Evolutionary conservation across 2,888 invertebrate species (phyloP), one percentile per base, ranked within the genome.

Genomic region (Neria commutata): DNA sequence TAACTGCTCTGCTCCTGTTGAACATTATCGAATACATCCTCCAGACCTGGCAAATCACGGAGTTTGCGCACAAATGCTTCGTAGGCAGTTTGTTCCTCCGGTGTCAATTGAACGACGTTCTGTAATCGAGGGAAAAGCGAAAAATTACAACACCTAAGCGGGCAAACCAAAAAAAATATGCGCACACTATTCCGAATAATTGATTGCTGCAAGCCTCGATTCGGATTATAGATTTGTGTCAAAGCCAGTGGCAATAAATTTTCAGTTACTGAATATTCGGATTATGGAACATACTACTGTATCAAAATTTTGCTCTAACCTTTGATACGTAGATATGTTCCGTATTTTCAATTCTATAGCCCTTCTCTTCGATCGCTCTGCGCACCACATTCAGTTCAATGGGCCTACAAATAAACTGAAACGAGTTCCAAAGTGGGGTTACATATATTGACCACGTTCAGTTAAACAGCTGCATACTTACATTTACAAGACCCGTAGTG

Each of bases 351-450:
- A 80, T 62, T 2, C 16, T 25, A 52, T 79, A 79, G 1, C 75
- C 76, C 24, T 65, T 66, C 1, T 56, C 58, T 2, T 83, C 80
- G 48, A 91, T 75, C 47, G 80, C 78, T 14, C 72, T 79, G 60
- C 82, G 84, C 0, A 89, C 84, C 48, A 74, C 77, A 48, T 70
- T 71, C 24, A 88, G 71, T 49, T 81, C 76, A 0, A 74, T 63
- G 16, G 86, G 83, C 23, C 83, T 84, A 70, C 88, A 87, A 3
- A 83, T 69, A 72, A 91, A 90, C 84, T 88, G 73, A 17, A 85
- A 79, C 26, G 63, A 24, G 5, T 23, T 58, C n/a, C 11, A 40
- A 49, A 47, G 37, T 34, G 16, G 16, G n/a, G 6, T 50, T 29
- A 6, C 11, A 19, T 45, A 19, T 49, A 21, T 14, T 19, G 16